Percentiles rank a stretch among this genome's conserved stretches.
These are phyloP conservation scores for Megamerina dolium DNA, from an alignment of 2,888 invertebrate species.

Conservation along the genomic window DNA sequence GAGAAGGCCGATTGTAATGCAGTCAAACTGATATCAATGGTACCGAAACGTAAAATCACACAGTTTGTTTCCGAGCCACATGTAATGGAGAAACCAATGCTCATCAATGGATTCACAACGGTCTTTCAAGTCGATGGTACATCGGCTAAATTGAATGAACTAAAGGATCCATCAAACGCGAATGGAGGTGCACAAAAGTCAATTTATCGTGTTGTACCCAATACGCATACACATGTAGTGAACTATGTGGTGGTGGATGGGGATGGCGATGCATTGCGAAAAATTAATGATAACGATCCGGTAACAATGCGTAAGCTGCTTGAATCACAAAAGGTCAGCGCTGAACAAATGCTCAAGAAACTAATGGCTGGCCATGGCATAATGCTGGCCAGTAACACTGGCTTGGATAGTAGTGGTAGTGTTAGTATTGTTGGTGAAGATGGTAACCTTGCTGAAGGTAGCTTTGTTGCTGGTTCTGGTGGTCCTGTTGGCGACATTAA, in stretches of 20 bases:
- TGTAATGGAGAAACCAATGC: slow-evolving; percentile 36
- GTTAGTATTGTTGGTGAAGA: too few species aligned
- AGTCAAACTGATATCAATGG: slow-evolving; percentile 33
- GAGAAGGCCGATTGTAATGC: slow-evolving; percentile 32
- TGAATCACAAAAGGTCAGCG: slow-evolving; percentile 40
- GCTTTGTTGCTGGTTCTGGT: too few species aligned
- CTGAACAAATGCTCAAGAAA: slow-evolving; percentile 39
- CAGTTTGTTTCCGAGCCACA: slow-evolving; percentile 38
- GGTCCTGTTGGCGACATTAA: too few species aligned
- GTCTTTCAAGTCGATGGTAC: slow-evolving; percentile 43
- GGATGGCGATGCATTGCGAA: slow-evolving; percentile 38
- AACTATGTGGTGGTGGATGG: slow-evolving; percentile 44
- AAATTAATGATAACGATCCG: slow-evolving; percentile 39
- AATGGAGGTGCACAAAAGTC: slow-evolving; percentile 18
- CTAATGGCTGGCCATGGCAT: slow-evolving; percentile 32
- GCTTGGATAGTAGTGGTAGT: too few species aligned
- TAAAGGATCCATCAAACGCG: slow-evolving; percentile 24
- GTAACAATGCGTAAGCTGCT: slow-evolving; percentile 39
- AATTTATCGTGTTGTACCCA: slow-evolving; percentile 44
- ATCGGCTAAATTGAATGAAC: slow-evolving; percentile 33
- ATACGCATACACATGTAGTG: slow-evolving; percentile 45
- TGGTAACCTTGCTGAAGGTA: too few species aligned
- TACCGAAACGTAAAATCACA: slow-evolving; percentile 36
- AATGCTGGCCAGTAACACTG: too few species aligned
- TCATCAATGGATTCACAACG: slow-evolving; percentile 44